These are phyloP conservation scores for Delphinus delphis DNA, from an alignment of 2,113 vertebrate species.

Conservation along the genomic window DNA sequence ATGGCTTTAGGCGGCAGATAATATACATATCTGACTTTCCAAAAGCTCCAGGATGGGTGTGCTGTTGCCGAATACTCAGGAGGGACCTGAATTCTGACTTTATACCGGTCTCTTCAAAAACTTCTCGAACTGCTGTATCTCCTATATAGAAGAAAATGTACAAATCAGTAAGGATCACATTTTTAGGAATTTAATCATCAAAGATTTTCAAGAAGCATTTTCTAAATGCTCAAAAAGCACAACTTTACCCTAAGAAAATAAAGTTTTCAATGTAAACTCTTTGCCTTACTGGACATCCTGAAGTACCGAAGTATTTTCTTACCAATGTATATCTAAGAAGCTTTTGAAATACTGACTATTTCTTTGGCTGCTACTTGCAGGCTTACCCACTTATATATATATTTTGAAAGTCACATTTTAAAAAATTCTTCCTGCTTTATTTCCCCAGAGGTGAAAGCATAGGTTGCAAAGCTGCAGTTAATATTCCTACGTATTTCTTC, in stretches of 20 bases:
- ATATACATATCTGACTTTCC: constrained; percentile 95
- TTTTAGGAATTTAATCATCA: neutral
- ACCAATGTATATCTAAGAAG: neutral
- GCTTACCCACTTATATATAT: neutral
- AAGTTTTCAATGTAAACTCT: neutral
- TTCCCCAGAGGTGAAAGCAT: constrained; percentile 17
- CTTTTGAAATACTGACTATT: neutral
- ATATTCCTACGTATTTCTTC: neutral
- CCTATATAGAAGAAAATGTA: constrained; percentile 76
- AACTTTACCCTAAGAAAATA: neutral
- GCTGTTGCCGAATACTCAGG: constrained; percentile 95
- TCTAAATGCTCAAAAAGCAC: constrained; percentile 5
- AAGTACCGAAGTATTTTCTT: neutral
- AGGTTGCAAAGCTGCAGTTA: neutral
- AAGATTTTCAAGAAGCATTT: neutral
- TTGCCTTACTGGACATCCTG: neutral
- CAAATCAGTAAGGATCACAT: neutral
- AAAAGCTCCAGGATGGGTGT: constrained; percentile 91
- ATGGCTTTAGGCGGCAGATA: constrained; percentile 91
- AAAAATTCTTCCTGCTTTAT: neutral
- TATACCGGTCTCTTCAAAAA: constrained; percentile 95
- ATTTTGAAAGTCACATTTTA: neutral
- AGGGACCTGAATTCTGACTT: constrained; percentile 93
- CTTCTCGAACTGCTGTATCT: constrained; percentile 93
- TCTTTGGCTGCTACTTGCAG: neutral